phyloP scores from a whole-genome alignment of 2,113 vertebrate species.

The Erpornis zantholeuca region DNA sequence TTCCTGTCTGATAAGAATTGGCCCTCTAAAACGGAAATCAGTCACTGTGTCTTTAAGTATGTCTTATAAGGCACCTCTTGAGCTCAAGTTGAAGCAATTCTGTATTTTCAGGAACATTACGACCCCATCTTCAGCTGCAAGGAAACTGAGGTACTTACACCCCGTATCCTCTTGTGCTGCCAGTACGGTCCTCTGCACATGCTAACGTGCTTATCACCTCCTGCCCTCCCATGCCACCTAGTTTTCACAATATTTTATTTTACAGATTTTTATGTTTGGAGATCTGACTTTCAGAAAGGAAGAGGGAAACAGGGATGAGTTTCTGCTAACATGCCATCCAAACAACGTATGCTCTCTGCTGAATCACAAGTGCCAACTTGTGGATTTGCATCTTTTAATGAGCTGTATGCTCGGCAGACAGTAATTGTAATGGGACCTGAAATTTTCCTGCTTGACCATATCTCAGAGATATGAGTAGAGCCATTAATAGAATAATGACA shows the following conservation, averaged over 20 bases:
- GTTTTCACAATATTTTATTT: neutral
- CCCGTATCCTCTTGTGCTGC: neutral
- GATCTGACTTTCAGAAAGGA: neutral
- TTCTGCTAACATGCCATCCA: neutral
- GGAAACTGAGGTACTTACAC: neutral
- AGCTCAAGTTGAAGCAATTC: neutral
- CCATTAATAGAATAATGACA: neutral
- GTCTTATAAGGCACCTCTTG: neutral
- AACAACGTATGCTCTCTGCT: neutral
- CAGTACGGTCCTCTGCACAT: neutral
- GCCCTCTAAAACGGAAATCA: neutral
- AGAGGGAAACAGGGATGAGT: neutral
- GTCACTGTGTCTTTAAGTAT: neutral
- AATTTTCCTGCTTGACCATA: conserved; percentile 17
- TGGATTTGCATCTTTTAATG: conserved; percentile 51
- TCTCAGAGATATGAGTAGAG: neutral
- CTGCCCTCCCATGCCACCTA: neutral
- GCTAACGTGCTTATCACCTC: neutral
- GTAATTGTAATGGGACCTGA: neutral
- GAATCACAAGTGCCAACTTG: neutral
- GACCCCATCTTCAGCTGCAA: neutral
- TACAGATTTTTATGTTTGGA: neutral
- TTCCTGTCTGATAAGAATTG: neutral
- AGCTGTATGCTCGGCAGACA: neutral
- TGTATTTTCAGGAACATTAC: neutral